Base-by-base conservation (phyloP, 2,113 vertebrate species). In the Chroicocephalus ridibundus region DNA sequence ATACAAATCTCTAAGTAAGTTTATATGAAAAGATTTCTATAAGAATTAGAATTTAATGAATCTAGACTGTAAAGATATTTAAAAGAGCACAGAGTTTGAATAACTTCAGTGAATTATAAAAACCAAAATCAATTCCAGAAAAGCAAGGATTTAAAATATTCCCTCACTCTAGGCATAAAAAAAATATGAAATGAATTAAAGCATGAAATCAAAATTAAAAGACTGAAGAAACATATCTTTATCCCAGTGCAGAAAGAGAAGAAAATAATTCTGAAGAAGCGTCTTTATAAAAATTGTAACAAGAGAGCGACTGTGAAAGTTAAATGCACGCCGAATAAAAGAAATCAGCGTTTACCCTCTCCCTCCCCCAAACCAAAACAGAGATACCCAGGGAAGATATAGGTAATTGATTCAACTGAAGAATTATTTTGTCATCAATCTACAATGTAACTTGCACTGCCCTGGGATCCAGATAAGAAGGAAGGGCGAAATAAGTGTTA, bases 371-470 rank as follows among this genome's bases (percentile, higher is more conserved):
- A 40, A 47, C 8, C 68, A 44, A 76, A 85, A 1, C 55, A 85
- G 49, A 94, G 54, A 68, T 34, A 91, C 5, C 52, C n/a, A 81
- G n/a, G 49, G 34, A 93, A 88, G 92, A 90, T 46, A 88, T 0
- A 83, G 44, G 66, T 34, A 93, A 51, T 46, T 68, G 87, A 76
- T 74, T 93, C 49, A 29, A 29, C 36, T 34, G 58, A 76, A 52
- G 76, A 84, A 92, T 82, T 94, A 88, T 79, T 92, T 81, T 94
- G 86, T 78, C 86, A 96, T 86, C 86, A 40, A 47, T 68, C 71
- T 75, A 46, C 88, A 96, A 76, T 60, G 83, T 88, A 90, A 84
- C 1, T 4, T 10, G 2, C 77, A 24, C 34, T 52, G 52, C 61
- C 29, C 21, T 9, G 38, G 84, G 76, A 90, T 47, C 44, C 46